Conservation (phyloP, 1,140 invertebrate genomes). For the Proctacanthus coquilletti region DNA sequence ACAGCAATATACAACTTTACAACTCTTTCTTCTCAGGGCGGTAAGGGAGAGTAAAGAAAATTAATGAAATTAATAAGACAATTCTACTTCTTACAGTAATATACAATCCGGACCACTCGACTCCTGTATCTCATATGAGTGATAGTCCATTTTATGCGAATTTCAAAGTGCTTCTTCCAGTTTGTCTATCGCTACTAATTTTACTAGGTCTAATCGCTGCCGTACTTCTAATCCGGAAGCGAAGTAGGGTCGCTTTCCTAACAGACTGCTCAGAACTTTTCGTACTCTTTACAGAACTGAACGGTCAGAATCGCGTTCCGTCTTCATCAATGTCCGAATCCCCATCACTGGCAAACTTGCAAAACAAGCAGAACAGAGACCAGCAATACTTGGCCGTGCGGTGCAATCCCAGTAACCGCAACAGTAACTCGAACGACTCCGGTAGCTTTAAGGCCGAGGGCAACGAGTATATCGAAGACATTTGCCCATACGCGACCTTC, state of each 20-base stretch:
- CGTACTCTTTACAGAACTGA: constrained; percentile 13
- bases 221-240: constrained; percentile 42
- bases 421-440: constrained; percentile 33
- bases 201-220: constrained; percentile 43
- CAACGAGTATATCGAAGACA: constrained; percentile 73
- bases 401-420: constrained; percentile 29
- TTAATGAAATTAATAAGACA: neutral
- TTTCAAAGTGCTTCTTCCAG: constrained; percentile 49
- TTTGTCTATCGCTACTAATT: constrained; percentile 46
- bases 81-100: constrained; percentile 18
- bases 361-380: constrained; percentile 59
- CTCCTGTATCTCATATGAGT: constrained; percentile 40
- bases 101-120: constrained; percentile 39
- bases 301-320: constrained; percentile 20
- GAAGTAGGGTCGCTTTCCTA: constrained; percentile 36
- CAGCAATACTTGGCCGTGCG: constrained; percentile 52
- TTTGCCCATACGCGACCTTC: constrained; percentile 81
- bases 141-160: constrained; percentile 52
- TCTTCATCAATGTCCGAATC: constrained; percentile 37
- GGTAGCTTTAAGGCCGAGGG: constrained; percentile 37
- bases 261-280: neutral
- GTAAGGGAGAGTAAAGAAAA: constrained; percentile 32
- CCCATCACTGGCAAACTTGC: constrained; percentile 52
- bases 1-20: constrained; percentile 76
- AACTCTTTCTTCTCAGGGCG: constrained; percentile 56